A percentile compares a stretch with the other conserved stretches of the same genome.
Conservation (phyloP, 1,140 invertebrate species). For the Drosophila dunni region DNA sequence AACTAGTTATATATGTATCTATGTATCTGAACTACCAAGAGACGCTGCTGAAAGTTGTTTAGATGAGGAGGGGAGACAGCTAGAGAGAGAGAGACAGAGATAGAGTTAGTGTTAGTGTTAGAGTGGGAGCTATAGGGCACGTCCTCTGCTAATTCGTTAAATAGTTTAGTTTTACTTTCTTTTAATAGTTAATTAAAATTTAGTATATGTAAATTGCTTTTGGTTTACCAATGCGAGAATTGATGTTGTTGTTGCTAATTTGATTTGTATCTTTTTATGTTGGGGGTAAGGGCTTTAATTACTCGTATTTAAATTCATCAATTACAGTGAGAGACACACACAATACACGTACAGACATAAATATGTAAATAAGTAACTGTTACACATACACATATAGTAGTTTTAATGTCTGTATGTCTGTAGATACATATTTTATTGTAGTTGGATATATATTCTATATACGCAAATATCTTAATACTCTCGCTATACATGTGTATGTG, state of each 20-base stretch:
- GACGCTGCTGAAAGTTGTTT: slow-evolving; percentile 32
- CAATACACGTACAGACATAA: slow-evolving; percentile 44
- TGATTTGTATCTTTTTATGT: slow-evolving; percentile 7
- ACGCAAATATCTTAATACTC: slow-evolving; percentile 36
- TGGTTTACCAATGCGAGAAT: slow-evolving; percentile 48
- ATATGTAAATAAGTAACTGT: slow-evolving; percentile 13
- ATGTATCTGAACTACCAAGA: slow-evolving; percentile 9
- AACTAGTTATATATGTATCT: slow-evolving; percentile 8
- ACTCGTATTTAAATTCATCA: slow-evolving; percentile 46
- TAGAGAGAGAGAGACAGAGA: not conserved
- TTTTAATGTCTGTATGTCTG: slow-evolving; percentile 11
- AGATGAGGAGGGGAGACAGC: slow-evolving; percentile 16
- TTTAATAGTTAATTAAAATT: slow-evolving; percentile 31
- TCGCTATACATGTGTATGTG: slow-evolving; percentile 16
- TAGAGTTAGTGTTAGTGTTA: not conserved
- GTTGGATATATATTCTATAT: slow-evolving; percentile 7
- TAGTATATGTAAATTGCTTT: slow-evolving; percentile 46
- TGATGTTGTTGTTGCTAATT: slow-evolving; percentile 13
- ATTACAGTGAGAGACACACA: slow-evolving; percentile 44
- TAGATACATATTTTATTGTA: slow-evolving; percentile 28
- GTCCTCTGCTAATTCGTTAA: not conserved
- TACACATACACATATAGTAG: slow-evolving; percentile 18
- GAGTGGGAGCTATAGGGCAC: not conserved
- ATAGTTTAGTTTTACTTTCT: slow-evolving; percentile 5
- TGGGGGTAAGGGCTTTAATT: not conserved